These are phyloP conservation scores for Oryzias melastigma DNA, from an alignment of 2,113 vertebrate genomes.

Conservation along the genomic window DNA sequence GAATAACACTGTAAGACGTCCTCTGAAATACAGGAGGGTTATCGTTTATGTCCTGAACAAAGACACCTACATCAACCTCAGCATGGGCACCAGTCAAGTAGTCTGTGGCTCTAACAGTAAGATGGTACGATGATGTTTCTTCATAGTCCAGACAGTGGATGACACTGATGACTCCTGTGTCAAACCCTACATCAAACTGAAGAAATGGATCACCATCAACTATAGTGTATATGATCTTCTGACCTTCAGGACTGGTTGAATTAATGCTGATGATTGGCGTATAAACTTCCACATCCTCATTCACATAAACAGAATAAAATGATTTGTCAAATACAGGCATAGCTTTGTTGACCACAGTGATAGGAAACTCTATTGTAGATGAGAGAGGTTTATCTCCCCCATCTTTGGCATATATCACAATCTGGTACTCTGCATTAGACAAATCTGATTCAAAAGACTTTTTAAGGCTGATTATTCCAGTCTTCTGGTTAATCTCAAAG, in stretches of 20 bases:
- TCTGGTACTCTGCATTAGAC: slow-evolving; percentile 90
- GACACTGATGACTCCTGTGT: slow-evolving; percentile 93
- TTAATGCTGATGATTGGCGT: slow-evolving; percentile 93
- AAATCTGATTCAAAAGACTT: slow-evolving; percentile 91
- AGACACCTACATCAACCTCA: slow-evolving; percentile 90
- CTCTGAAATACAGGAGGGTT: slow-evolving; percentile 89
- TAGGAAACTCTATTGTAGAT: slow-evolving; percentile 85
- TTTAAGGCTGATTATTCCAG: slow-evolving; percentile 86
- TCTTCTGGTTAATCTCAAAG: slow-evolving; percentile 88
- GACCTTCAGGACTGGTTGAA: slow-evolving; percentile 94
- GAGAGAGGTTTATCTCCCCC: slow-evolving; percentile 87
- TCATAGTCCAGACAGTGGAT: slow-evolving; percentile 90
- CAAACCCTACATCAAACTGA: slow-evolving; percentile 95
- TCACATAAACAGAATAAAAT: slow-evolving; percentile 88
- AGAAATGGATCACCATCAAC: slow-evolving; percentile 88
- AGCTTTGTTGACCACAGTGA: slow-evolving; percentile 96
- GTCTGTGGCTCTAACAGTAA: slow-evolving; percentile 91
- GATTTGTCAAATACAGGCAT: slow-evolving; percentile 97
- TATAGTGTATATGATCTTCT: slow-evolving; percentile 94
- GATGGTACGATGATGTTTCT: slow-evolving; percentile 80
- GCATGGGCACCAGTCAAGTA: slow-evolving; percentile 90
- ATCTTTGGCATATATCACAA: slow-evolving; percentile 88
- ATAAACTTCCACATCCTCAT: slow-evolving; percentile 87
- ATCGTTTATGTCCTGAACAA: slow-evolving; percentile 90
- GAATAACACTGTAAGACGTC: slow-evolving; percentile 81